Base-by-base conservation (phyloP, 2,888 invertebrate genomes). In the Cephus pulcher region DNA sequence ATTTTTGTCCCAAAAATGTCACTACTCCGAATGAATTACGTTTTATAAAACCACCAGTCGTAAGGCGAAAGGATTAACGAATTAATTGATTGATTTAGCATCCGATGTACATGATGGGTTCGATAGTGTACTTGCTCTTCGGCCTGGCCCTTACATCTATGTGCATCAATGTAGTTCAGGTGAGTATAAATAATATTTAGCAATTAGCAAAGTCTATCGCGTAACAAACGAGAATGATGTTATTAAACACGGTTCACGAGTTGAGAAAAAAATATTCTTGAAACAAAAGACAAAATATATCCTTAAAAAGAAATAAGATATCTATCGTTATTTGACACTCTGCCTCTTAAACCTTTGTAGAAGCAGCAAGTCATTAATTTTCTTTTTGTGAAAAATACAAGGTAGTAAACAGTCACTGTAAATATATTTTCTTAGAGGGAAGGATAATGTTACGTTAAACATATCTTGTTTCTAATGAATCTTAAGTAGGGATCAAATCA, bases 161-260 rank as follows among this genome's bases (percentile, higher is more conserved):
- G 98, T 97, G 98, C 91, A 97, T 99, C 87, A 98, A 98, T 89
- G 98, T 99, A 30, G 97, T 98, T 0, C 98, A 98, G 93, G 95
- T 96, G 73, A 95, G 95, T 89, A 86, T 95, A 75, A 75, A 33
- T 30, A 33, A 75, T 23, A 23, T 56, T 1, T 73, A 40, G 75
- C 1, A 12, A 12, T 40, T 34, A 34, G 15, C 2, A 23, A 30
- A 32, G 75, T 3, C 34, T 34, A 23, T 75, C 3, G 9, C 6
- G 12, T 34, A 76, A 33, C 11, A 15, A 56, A 32, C 40, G 33
- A 40, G 30, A 30, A 12, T 12, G 32, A 40, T 23, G 23, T 2
- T 56, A 56, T 23, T 56, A 56, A 23, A 1, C 15, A 1, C 15
- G 15, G 23, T 56, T 56, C 23, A 56, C 23, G 23, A 23, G 23